phyloP scores from a whole-genome alignment of 2,888 invertebrate genomes.

The Parnassius orleans region DNA sequence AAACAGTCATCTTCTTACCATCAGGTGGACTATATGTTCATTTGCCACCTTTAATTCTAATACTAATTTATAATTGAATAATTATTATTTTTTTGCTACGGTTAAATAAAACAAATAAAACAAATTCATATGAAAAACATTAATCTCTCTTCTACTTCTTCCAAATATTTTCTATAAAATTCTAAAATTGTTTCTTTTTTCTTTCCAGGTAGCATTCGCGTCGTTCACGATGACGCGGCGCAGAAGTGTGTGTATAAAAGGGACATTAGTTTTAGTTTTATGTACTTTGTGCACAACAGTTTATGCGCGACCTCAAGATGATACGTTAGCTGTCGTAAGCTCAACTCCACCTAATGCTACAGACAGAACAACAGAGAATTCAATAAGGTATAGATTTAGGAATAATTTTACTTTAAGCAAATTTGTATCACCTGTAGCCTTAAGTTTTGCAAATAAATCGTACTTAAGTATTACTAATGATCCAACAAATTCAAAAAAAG shows the following conservation, averaged over 20 bases:
- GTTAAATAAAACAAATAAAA: no score
- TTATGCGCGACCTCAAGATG: conserved; percentile 64
- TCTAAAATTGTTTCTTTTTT: conserved; percentile 37
- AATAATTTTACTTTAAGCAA: conserved; percentile 34
- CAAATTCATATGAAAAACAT: no score
- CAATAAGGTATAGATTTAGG: conserved; percentile 68
- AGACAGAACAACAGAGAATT: conserved; percentile 53
- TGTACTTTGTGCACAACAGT: conserved; percentile 59
- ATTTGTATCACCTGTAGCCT: conserved; percentile 44
- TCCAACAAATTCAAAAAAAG: conserved; percentile 4
- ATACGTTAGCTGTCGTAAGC: conserved; percentile 34
- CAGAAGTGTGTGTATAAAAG: conserved; percentile 66
- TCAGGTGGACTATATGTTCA: no score
- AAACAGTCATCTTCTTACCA: no score
- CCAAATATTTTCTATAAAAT: no score
- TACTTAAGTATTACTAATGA: conserved; percentile 12
- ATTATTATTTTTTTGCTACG: no score
- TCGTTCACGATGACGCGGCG: conserved; percentile 61
- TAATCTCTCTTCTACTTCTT: no score
- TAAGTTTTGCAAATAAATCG: conserved; percentile 37
- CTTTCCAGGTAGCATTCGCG: conserved; percentile 64
- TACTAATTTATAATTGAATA: no score
- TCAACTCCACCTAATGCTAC: conserved; percentile 40
- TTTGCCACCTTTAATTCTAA: no score
- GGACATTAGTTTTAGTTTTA: conserved; percentile 73